Evolutionary conservation across 2,113 vertebrate species (phyloP).

Genomic region (Donacobius atricapilla): DNA sequence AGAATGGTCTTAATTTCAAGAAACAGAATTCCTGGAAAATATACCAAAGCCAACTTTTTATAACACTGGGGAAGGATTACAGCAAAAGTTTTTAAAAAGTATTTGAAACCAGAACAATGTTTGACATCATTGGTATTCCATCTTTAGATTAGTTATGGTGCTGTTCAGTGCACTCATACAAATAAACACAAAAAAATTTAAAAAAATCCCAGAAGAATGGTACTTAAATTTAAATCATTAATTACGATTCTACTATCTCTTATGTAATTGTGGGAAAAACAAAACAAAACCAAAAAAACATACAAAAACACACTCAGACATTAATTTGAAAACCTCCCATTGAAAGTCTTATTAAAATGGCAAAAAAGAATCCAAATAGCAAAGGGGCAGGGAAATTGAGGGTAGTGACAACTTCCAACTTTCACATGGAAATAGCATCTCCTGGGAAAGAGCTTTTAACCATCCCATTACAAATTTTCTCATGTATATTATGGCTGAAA

Average conservation of each 20-base stretch:
- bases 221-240: neutral
- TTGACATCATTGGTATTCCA: neutral
- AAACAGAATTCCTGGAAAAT: neutral
- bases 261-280: neutral
- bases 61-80: neutral
- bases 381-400: neutral
- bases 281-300: neutral
- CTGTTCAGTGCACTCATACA: neutral
- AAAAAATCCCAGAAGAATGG: neutral
- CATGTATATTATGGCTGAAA: slow-evolving; percentile 4
- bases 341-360: neutral
- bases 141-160: neutral
- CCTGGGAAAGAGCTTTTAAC: neutral
- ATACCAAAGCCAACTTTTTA: neutral
- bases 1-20: neutral
- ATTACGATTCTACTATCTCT: neutral
- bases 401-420: neutral
- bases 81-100: neutral
- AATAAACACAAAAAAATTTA: neutral
- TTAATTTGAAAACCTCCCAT: neutral
- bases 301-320: neutral
- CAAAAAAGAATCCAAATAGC: neutral
- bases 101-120: neutral
- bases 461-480: neutral
- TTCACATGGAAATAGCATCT: neutral